phyloP scores from a whole-genome alignment of 2,797 vertebrate species.

The Oreortyx pictus region DNA sequence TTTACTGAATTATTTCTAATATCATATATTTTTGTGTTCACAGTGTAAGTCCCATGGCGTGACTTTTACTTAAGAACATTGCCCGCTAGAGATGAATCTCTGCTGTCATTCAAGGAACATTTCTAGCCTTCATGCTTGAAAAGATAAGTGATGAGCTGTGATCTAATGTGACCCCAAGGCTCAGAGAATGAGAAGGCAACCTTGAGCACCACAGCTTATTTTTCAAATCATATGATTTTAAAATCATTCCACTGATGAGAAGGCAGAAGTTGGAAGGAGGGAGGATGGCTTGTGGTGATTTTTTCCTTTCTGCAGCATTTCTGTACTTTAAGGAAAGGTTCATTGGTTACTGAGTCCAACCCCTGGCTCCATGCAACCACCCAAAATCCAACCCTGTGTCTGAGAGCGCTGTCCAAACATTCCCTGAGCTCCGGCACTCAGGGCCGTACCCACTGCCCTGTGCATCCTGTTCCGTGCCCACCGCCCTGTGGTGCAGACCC shows the following conservation, averaged over 20 bases:
- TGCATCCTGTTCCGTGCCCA: not conserved
- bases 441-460: not conserved
- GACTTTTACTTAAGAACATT: not conserved
- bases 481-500: not conserved
- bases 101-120: not conserved
- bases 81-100: not conserved
- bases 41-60: not conserved
- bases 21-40: not conserved
- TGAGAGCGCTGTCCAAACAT: not conserved
- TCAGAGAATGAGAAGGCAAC: not conserved
- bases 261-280: not conserved
- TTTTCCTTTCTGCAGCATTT: not conserved
- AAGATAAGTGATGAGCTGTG: not conserved
- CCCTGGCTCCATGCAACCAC: not conserved
- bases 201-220: not conserved
- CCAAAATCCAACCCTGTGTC: not conserved
- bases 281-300: not conserved
- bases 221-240: not conserved
- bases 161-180: not conserved
- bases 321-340: not conserved
- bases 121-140: not conserved
- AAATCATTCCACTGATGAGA: not conserved
- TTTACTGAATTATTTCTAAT: slow-evolving; percentile 4
- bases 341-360: not conserved
- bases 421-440: not conserved